A percentile compares a stretch with the other conserved stretches of the same genome.
Conservation (phyloP, 2,113 vertebrate genomes). For the Spermophilus dauricus region DNA sequence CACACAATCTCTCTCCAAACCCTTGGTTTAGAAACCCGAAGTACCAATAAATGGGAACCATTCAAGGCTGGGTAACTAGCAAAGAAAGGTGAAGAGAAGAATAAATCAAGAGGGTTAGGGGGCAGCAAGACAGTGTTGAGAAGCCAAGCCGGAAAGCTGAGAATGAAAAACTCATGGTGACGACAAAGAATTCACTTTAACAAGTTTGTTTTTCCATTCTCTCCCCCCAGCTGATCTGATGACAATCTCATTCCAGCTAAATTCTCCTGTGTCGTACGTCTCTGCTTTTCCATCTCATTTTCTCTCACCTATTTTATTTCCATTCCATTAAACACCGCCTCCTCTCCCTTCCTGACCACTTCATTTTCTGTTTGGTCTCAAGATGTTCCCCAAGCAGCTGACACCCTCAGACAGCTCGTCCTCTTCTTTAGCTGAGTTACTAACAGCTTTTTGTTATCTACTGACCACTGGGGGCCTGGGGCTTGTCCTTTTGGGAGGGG, state of each 20-base stretch:
- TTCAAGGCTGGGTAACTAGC: not conserved
- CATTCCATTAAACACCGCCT: constrained; percentile 71
- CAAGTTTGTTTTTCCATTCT: constrained; percentile 70
- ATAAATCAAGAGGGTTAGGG: constrained; percentile 1
- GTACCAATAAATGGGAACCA: not conserved
- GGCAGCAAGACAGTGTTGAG: not conserved
- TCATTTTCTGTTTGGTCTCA: constrained; percentile 48
- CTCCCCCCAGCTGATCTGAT: constrained; percentile 65
- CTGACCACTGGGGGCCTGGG: not conserved
- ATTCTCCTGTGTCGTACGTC: constrained; percentile 73
- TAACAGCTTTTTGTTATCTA: constrained; percentile 8
- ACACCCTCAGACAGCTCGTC: not conserved
- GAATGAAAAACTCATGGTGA: constrained; percentile 22
- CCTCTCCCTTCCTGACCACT: constrained; percentile 21
- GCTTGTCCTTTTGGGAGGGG: too few relatives aligned
- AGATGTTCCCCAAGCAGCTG: not conserved
- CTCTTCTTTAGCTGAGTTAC: not conserved
- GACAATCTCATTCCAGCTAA: constrained; percentile 81
- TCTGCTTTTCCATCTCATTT: constrained; percentile 84
- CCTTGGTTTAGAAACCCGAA: not conserved
- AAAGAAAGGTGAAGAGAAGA: not conserved
- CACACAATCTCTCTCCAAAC: not conserved
- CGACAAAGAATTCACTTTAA: constrained; percentile 70
- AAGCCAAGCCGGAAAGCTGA: not conserved
- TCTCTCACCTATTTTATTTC: constrained; percentile 84